phyloP scores from a whole-genome alignment of 2,797 vertebrate species.

The Aselliscus stoliczkanus region DNA sequence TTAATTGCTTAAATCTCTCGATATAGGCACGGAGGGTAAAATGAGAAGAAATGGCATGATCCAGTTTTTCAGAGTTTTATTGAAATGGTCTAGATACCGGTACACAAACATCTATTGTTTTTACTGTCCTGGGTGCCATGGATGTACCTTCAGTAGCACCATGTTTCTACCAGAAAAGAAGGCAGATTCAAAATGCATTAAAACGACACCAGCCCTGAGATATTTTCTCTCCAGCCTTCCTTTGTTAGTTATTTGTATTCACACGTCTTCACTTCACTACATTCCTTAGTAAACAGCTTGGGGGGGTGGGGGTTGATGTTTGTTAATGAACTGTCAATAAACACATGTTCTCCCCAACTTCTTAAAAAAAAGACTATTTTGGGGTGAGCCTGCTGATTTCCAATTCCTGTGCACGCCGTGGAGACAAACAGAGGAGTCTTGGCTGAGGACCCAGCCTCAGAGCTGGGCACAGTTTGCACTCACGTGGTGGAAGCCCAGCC shows the following conservation, averaged over 20 bases:
- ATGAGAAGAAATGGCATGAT: background rate
- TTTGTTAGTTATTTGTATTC: slow-evolving; percentile 81
- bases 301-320: slow-evolving; percentile 76
- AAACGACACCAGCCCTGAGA: slow-evolving; percentile 40
- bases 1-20: background rate
- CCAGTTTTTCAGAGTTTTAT: background rate
- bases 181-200: slow-evolving; percentile 41
- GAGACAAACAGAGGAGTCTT: slow-evolving; percentile 34
- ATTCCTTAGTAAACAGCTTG: slow-evolving; percentile 79
- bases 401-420: slow-evolving; percentile 51
- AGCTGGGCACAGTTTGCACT: background rate
- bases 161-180: slow-evolving; percentile 7
- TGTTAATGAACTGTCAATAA: slow-evolving; percentile 83
- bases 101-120: background rate
- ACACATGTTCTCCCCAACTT: slow-evolving; percentile 69
- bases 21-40: background rate
- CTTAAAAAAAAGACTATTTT: slow-evolving; percentile 55
- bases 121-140: background rate
- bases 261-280: slow-evolving; percentile 74
- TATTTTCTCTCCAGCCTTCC: slow-evolving; percentile 41
- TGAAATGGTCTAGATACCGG: background rate
- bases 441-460: background rate
- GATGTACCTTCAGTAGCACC: background rate
- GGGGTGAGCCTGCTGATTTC: slow-evolving; percentile 51
- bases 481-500: background rate